These are phyloP conservation scores for Mechanitis messenoides DNA, from an alignment of 2,888 invertebrate genomes.

Conservation along the genomic window DNA sequence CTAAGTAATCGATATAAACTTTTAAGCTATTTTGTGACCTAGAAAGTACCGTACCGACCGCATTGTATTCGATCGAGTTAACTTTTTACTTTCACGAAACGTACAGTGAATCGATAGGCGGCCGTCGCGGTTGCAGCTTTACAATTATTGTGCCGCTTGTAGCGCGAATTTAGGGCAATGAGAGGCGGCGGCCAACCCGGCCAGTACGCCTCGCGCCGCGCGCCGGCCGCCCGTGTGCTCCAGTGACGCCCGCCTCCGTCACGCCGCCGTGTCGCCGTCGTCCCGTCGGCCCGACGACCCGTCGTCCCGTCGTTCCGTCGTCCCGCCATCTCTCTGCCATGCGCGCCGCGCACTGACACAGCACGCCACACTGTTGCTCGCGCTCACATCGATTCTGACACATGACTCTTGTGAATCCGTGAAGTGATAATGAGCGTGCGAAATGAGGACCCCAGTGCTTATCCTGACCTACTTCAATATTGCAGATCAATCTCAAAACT, in stretches of 20 bases:
- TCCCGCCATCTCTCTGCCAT: conserved; percentile 53
- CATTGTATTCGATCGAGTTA: conserved; percentile 69
- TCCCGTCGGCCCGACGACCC: conserved; percentile 12
- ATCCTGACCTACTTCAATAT: conserved; percentile 39
- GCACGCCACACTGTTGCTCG: conserved; percentile 46
- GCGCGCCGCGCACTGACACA: conserved; percentile 29
- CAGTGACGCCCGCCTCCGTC: conserved; percentile 22
- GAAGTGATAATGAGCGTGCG: conserved; percentile 32
- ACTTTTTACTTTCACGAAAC: conserved; percentile 69
- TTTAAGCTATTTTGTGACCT: conserved; percentile 62
- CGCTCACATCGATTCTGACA: conserved; percentile 35
- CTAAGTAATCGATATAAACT: conserved; percentile 52
- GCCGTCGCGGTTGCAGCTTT: conserved; percentile 63
- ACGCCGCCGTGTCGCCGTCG: conserved; percentile 22
- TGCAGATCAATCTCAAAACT: conserved; percentile 35
- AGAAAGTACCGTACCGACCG: conserved; percentile 60
- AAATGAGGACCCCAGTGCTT: conserved; percentile 32
- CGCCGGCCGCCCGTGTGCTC: conserved; percentile 53
- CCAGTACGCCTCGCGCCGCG: conserved; percentile 58
- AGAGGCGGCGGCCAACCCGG: conserved; percentile 46
- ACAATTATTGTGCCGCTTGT: conserved; percentile 65
- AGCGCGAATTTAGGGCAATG: conserved; percentile 70
- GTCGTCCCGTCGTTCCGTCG: conserved; percentile 41
- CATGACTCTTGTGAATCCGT: conserved; percentile 30
- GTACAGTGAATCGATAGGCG: conserved; percentile 67